Evolutionary conservation across 2,888 invertebrate genomes (phyloP), one percentile per base, ranked within the genome.

Genomic region (Eristalis tenax): DNA sequence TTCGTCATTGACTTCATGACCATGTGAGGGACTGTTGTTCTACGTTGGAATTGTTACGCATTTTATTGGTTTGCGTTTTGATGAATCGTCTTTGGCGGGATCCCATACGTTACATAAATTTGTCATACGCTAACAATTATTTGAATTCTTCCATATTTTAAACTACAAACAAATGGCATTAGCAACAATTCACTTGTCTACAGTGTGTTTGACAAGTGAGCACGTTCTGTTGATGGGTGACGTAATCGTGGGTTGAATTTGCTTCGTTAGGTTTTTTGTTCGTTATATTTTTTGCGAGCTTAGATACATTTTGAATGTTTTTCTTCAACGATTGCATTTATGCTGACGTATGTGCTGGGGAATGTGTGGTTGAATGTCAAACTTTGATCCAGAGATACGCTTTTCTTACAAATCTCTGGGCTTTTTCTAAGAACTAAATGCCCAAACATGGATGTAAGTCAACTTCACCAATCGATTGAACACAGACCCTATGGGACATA

Each of bases 101-200:
- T 70, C 63, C 70, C 63, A 56, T n/a, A 50, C 11, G 56, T 79
- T 73, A 79, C 65, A 65, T 59, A 79, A 78, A 73, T 66, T 66
- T 71, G 66, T 79, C 71, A 71, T 71, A 65, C 40, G 79, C 79
- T 43, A 59, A 79, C 63, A 79, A 65, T 32, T 40, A 15, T 76
- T 76, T 76, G 68, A 76, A 61, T 76, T 59, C 13, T 59, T 59
- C 18, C 26, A 26, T 59, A 23, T 76, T 68, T n/a, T 56, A 13
- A 57, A 69, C 43, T 23, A 50, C 50, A 40, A 43, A 18, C 13
- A 61, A 28, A 61, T 28, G 23, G 26, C 15, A 15, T 15, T 61
- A 61, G 26, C 28, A n/a, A 32, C 63, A 63, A 63, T 63, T 63
- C 32, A 32, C 4, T 32, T 6, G 26, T 15, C 4, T 15, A 63